These are phyloP conservation scores for Nerophis lumbriciformis DNA, from an alignment of 2,113 vertebrate genomes.

Conservation along the genomic window DNA sequence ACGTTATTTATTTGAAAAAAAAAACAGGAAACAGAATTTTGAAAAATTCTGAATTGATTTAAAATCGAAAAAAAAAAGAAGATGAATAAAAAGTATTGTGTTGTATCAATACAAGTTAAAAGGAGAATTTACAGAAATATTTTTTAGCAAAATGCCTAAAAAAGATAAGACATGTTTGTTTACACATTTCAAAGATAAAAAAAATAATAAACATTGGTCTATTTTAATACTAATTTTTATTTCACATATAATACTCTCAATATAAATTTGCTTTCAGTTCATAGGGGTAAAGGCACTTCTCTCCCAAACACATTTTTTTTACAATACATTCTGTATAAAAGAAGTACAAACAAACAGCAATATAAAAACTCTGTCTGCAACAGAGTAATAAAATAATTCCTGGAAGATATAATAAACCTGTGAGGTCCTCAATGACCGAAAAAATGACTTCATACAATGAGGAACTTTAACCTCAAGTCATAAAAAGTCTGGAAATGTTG, in stretches of 20 bases:
- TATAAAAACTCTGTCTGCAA: conserved; percentile 4
- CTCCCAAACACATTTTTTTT: conserved; percentile 37
- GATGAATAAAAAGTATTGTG: too few relatives aligned
- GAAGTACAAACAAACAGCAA: conserved; percentile 8
- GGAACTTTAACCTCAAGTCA: background rate
- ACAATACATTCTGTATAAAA: conserved; percentile 42
- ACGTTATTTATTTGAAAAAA: too few relatives aligned
- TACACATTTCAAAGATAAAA: background rate
- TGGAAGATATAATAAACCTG: conserved; percentile 5
- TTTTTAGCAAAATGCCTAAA: too few relatives aligned
- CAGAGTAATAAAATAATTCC: conserved; percentile 11
- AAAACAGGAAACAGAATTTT: too few relatives aligned
- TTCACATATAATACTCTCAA: conserved; percentile 48
- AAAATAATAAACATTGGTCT: background rate
- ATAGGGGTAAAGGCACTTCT: conserved; percentile 7
- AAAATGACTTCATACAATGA: background rate
- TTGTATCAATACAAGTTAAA: too few relatives aligned
- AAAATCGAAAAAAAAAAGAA: too few relatives aligned
- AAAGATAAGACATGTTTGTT: background rate
- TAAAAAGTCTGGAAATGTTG: background rate
- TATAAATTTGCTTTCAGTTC: conserved; percentile 23
- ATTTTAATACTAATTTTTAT: conserved; percentile 46
- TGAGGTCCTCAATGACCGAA: conserved; percentile 25
- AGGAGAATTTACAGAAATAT: too few relatives aligned
- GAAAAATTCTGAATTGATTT: too few relatives aligned